Evolutionary conservation across 2,797 vertebrate genomes (phyloP).

Genomic region (Perodicticus potto): DNA sequence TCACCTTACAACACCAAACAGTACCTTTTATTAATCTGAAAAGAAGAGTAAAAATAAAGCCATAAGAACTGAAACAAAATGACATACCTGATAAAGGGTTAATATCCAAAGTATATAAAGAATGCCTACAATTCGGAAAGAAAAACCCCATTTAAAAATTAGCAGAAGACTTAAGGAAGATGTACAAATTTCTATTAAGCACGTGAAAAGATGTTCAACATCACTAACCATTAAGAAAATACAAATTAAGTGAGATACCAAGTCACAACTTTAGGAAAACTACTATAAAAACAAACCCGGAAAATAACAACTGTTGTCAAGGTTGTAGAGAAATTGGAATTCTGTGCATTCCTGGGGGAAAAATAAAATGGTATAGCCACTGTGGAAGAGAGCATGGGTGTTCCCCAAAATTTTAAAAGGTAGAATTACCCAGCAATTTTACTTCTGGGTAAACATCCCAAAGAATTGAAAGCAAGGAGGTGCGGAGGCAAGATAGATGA

Average conservation of each 20-base stretch:
- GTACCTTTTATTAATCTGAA: too few species aligned
- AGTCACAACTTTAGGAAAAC: not conserved
- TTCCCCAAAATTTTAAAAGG: not conserved
- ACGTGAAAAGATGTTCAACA: not conserved
- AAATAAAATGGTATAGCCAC: not conserved
- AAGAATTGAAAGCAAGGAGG: not conserved
- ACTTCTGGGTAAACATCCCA: not conserved
- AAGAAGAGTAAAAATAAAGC: too few species aligned
- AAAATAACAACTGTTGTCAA: not conserved
- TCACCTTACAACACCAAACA: too few species aligned
- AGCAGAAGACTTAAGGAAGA: not conserved
- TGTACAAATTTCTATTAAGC: not conserved
- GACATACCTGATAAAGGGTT: not conserved
- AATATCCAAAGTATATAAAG: not conserved
- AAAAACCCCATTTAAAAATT: slow-evolving; percentile 3
- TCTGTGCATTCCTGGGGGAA: not conserved
- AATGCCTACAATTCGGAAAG: not conserved
- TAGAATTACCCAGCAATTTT: not conserved
- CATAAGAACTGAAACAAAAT: too few species aligned
- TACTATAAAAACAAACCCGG: not conserved
- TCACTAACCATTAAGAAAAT: not conserved
- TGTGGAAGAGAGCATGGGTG: not conserved
- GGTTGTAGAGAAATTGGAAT: not conserved
- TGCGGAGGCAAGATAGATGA: too few species aligned
- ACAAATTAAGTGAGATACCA: not conserved